These are phyloP conservation scores for Nematolebias whitei DNA, from an alignment of 2,113 vertebrate genomes.

Conservation along the genomic window DNA sequence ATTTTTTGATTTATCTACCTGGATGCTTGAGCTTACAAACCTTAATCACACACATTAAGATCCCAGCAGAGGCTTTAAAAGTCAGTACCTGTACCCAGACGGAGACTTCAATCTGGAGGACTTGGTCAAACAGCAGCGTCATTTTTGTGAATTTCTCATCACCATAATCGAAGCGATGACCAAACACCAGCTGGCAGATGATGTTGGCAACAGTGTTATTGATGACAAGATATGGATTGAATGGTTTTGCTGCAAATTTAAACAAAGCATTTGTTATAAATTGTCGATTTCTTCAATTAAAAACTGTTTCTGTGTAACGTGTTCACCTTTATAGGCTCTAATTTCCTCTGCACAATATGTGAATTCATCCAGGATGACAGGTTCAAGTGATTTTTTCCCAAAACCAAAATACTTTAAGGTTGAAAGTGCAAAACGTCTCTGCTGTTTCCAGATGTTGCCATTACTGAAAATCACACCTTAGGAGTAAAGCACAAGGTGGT, in stretches of 20 bases:
- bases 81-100: slow-evolving; percentile 71
- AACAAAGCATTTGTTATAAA: neutral
- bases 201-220: slow-evolving; percentile 83
- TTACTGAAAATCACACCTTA: slow-evolving; percentile 51
- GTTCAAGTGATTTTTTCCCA: slow-evolving; percentile 77
- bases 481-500: neutral
- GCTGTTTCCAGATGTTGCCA: slow-evolving; percentile 73
- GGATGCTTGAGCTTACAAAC: too few species aligned
- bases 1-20: too few species aligned
- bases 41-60: neutral
- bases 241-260: slow-evolving; percentile 39
- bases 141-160: slow-evolving; percentile 78
- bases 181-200: slow-evolving; percentile 85
- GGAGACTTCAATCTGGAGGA: slow-evolving; percentile 38
- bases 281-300: accelerated
- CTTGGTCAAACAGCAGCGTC: slow-evolving; percentile 65
- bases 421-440: slow-evolving; percentile 75
- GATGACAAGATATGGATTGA: slow-evolving; percentile 78
- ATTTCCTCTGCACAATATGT: slow-evolving; percentile 24
- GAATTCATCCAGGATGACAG: slow-evolving; percentile 80
- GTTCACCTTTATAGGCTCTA: slow-evolving; percentile 24
- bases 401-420: slow-evolving; percentile 82
- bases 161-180: slow-evolving; percentile 81
- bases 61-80: neutral
- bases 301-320: accelerated